Evolutionary conservation across 2,113 vertebrate genomes (phyloP).

Genomic region (Rhea pennata): DNA sequence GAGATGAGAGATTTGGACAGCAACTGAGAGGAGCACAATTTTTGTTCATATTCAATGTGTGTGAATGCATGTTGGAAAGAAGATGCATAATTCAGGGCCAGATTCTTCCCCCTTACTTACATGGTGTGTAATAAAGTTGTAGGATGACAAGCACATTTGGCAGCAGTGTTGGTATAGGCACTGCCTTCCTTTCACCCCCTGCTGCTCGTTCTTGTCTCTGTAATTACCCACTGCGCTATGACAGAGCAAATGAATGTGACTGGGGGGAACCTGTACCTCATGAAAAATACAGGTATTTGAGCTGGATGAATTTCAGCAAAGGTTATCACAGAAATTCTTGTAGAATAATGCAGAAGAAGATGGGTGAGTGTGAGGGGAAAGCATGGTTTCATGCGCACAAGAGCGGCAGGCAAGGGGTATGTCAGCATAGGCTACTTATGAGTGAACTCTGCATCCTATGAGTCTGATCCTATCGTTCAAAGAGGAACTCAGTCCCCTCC

Average conservation of each 20-base stretch:
- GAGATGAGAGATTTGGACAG: not conserved
- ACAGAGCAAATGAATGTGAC: not conserved
- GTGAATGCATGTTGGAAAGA: not conserved
- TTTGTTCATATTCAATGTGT: not conserved
- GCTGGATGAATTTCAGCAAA: not conserved
- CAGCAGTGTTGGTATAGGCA: not conserved
- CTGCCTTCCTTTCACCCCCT: not conserved
- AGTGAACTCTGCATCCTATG: not conserved
- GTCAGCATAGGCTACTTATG: not conserved
- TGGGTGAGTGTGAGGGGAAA: not conserved
- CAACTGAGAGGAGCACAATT: not conserved
- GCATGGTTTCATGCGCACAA: not conserved
- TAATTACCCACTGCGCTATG: not conserved
- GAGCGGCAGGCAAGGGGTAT: not conserved
- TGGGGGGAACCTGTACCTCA: not conserved
- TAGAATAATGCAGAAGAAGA: not conserved
- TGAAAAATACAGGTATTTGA: not conserved
- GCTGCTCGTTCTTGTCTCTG: not conserved
- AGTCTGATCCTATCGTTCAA: not conserved
- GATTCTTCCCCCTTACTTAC: not conserved
- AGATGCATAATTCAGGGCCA: not conserved
- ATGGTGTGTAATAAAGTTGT: not conserved
- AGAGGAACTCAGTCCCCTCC: not conserved
- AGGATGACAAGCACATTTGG: not conserved
- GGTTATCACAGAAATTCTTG: not conserved